Base-by-base conservation (phyloP, 1,140 invertebrate genomes). In the Bombus huntii region DNA sequence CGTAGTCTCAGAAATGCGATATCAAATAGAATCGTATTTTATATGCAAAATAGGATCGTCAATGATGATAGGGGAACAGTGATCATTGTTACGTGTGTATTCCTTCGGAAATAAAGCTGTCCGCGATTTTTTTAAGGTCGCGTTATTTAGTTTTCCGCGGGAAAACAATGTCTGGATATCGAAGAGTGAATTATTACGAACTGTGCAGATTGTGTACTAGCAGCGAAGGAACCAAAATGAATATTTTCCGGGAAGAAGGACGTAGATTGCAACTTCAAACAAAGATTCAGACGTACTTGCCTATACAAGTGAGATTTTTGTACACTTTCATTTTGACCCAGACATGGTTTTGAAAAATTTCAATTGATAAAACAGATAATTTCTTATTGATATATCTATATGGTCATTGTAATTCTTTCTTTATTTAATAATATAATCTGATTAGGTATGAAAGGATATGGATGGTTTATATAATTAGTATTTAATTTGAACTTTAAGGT, bases 101-200 rank as follows among this genome's bases (percentile, higher is more conserved):
- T 88, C 80, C 44, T 28, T 77, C 34, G 80, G 42, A 25, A 73
- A 62, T n/a, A 66, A 25, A 74, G 66, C 66, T 80, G 42, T 28
- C 74, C 79, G 84, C 77, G 62, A 83, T 86, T 80, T 75, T 82
- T 65, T 53, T 22, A 75, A 66, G 75, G 68, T 82, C 87, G 76
- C 83, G 79, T 59, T 59, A 81, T 81, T 80, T 65, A 71, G 85
- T 87, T 89, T 91, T 91, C 75, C 88, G 91, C 93, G 91, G 92
- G 92, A 93, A 92, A 92, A 92, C 90, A 85, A 97, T 97, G 96
- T 96, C 96, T 79, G 96, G 96, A 91, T 97, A 97, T 90, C 96
- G 96, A 85, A 96, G 96, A 87, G 97, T 97, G 18, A 97, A 97
- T 93, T 97, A 96, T 92, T 97, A 97, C 91, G 97, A 97, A 94